A percentile compares a stretch with the other conserved stretches of the same genome.
Evolutionary conservation across 2,797 vertebrate genomes (phyloP).

Genomic region (Halcyon badia): DNA sequence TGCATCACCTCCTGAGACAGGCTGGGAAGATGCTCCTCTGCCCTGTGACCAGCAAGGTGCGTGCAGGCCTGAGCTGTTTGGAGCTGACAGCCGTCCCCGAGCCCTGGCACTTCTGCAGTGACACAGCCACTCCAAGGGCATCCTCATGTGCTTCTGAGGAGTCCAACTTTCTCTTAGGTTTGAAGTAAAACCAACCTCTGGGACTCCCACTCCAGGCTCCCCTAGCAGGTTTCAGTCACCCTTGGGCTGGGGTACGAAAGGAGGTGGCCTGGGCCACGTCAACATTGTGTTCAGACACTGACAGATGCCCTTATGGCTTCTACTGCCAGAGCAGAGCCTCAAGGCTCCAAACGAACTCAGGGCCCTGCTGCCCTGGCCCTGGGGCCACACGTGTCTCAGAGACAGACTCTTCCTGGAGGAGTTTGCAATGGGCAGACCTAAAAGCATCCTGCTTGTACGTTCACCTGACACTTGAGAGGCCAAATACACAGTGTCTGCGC

Average conservation of each 20-base stretch:
- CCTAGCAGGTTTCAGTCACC: background rate
- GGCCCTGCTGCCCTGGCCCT: background rate
- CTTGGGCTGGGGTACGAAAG: background rate
- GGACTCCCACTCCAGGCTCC: background rate
- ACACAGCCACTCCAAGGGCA: background rate
- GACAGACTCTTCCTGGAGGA: background rate
- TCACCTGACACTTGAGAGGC: background rate
- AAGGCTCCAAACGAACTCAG: background rate
- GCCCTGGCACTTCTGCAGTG: background rate
- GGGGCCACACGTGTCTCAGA: accelerated
- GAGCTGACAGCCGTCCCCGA: background rate
- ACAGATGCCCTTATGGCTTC: background rate
- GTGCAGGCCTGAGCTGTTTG: background rate
- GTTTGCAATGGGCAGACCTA: background rate
- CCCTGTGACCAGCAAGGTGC: accelerated
- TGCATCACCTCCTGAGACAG: background rate
- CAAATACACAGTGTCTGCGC: background rate
- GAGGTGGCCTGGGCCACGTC: background rate
- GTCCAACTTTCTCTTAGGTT: background rate
- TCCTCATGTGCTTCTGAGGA: accelerated
- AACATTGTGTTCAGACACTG: background rate
- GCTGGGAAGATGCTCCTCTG: background rate
- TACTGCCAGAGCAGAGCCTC: background rate
- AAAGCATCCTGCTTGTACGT: background rate
- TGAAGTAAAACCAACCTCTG: background rate